phyloP scores from a whole-genome alignment of 64 coral and sea anemone genomes.

The Orbicella faveolata region DNA sequence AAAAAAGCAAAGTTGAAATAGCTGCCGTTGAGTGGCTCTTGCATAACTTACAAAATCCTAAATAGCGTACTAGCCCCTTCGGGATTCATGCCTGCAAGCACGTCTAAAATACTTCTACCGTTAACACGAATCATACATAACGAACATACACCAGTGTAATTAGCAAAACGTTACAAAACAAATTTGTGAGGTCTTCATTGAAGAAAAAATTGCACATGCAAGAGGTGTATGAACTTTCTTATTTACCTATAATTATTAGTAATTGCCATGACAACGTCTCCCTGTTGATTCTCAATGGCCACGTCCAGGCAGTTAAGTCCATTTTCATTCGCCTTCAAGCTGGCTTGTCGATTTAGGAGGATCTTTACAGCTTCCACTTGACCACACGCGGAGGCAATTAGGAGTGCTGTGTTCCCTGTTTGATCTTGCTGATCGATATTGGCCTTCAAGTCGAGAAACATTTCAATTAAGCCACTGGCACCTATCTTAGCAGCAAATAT shows the following conservation, averaged over 20 bases:
- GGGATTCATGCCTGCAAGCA: too few relatives aligned
- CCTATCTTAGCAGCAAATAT: constrained; percentile 80
- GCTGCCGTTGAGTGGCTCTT: too few relatives aligned
- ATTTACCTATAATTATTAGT: constrained; percentile 50
- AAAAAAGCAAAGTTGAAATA: too few relatives aligned
- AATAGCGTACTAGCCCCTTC: too few relatives aligned
- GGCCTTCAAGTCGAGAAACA: constrained; percentile 50
- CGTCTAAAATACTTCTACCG: too few relatives aligned
- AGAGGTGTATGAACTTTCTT: background rate
- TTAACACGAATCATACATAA: too few relatives aligned
- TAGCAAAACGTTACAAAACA: too few relatives aligned
- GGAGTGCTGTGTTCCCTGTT: constrained; percentile 64
- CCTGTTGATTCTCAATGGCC: constrained; percentile 57
- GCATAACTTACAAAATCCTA: too few relatives aligned
- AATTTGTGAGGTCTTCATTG: too few relatives aligned
- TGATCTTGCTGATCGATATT: constrained; percentile 44
- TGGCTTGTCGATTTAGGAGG: constrained; percentile 62
- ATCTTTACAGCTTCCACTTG: constrained; percentile 45
- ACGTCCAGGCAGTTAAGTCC: constrained; percentile 62
- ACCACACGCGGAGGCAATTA: constrained; percentile 64
- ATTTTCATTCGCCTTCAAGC: constrained; percentile 36
- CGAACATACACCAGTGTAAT: too few relatives aligned
- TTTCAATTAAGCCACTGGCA: constrained; percentile 1
- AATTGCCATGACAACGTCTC: constrained; percentile 66
- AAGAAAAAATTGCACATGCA: too few relatives aligned